These are phyloP conservation scores for Balanococcus diminutus DNA, from an alignment of 2,888 invertebrate genomes.

Conservation along the genomic window DNA sequence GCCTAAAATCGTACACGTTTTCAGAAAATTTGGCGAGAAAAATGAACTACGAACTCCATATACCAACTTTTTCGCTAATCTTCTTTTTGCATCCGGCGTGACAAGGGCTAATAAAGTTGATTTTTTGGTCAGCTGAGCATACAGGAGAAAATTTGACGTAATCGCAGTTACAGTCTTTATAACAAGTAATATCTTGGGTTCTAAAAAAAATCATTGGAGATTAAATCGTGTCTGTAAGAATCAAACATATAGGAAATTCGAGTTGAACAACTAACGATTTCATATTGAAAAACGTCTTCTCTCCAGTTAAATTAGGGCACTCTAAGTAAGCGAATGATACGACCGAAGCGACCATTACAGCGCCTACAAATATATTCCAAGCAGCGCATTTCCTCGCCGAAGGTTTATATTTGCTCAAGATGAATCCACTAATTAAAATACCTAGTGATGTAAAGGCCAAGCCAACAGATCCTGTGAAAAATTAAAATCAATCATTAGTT, in stretches of 20 bases:
- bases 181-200: slow-evolving; percentile 63
- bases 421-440: slow-evolving; percentile 70
- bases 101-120: slow-evolving; percentile 77
- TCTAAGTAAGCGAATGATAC: slow-evolving; percentile 72
- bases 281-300: slow-evolving; percentile 58
- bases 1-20: slow-evolving; percentile 59
- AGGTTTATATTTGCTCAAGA: slow-evolving; percentile 72
- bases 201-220: not conserved
- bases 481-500: no score
- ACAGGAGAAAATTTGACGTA: slow-evolving; percentile 77
- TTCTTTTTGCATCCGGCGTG: slow-evolving; percentile 73
- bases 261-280: slow-evolving; percentile 3
- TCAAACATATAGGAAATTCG: not conserved
- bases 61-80: slow-evolving; percentile 3
- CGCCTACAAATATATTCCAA: slow-evolving; percentile 73
- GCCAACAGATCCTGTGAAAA: slow-evolving; percentile 31
- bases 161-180: slow-evolving; percentile 71
- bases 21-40: not conserved
- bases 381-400: slow-evolving; percentile 70
- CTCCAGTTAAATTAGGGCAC: slow-evolving; percentile 65
- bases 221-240: no score
- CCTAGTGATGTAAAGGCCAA: slow-evolving; percentile 61
- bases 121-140: slow-evolving; percentile 62
- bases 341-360: slow-evolving; percentile 69
- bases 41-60: not conserved